These are phyloP conservation scores for Drosophila bipectinata DNA, from an alignment of 1,140 invertebrate genomes.

Conservation along the genomic window DNA sequence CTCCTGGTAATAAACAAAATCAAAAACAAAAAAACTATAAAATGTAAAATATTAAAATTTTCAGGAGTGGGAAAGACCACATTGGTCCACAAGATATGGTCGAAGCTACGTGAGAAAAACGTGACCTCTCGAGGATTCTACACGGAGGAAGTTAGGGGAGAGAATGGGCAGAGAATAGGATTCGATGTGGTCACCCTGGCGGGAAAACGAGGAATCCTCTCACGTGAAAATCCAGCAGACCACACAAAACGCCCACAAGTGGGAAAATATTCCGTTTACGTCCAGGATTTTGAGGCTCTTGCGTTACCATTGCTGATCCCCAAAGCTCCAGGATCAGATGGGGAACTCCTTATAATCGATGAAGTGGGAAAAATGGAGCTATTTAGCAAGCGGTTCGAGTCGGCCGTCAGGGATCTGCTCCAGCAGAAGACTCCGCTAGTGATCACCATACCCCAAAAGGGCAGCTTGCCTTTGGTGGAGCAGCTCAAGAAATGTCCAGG, in stretches of 20 bases:
- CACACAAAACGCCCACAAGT: conserved; percentile 40
- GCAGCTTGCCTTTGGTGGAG: conserved; percentile 48
- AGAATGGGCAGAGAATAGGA: conserved; percentile 43
- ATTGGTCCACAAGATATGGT: conserved; percentile 42
- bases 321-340: background rate
- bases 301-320: conserved; percentile 22
- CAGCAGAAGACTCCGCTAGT: conserved; percentile 14
- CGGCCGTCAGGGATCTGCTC: conserved; percentile 12
- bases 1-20: conserved; percentile 29
- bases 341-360: conserved; percentile 49
- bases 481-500: conserved; percentile 17
- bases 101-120: conserved; percentile 12
- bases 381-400: conserved; percentile 46
- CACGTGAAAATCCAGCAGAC: conserved; percentile 23
- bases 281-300: conserved; percentile 54
- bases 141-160: conserved; percentile 51
- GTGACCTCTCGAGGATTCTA: conserved; percentile 48
- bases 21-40: background rate
- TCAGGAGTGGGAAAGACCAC: conserved; percentile 65
- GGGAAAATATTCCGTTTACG: conserved; percentile 62
- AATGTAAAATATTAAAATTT: too few relatives aligned
- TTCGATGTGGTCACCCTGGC: conserved; percentile 58
- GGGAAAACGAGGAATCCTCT: conserved; percentile 43
- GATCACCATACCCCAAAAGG: conserved; percentile 35
- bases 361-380: conserved; percentile 70